phyloP scores from a whole-genome alignment of 2,888 invertebrate species.

The Eristalinus sepulchralis region DNA sequence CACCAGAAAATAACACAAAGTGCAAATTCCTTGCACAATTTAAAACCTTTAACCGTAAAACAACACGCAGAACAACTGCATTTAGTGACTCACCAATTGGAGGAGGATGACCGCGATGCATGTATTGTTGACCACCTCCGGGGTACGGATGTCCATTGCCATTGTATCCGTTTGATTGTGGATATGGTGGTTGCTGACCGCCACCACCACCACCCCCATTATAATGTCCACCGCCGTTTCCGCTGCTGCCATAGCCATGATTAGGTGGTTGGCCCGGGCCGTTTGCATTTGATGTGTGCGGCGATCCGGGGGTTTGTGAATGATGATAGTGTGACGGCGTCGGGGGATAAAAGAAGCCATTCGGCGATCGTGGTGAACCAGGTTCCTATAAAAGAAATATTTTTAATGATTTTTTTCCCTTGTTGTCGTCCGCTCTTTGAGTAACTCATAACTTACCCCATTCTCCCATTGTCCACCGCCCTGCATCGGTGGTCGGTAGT shows the following conservation, averaged over 20 bases:
- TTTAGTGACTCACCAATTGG: constrained; percentile 76
- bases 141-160: constrained; percentile 78
- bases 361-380: constrained; percentile 80
- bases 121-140: constrained; percentile 77
- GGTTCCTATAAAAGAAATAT: constrained; percentile 76
- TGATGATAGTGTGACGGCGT: constrained; percentile 80
- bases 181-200: constrained; percentile 79
- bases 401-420: not conserved
- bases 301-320: constrained; percentile 77
- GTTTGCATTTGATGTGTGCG: constrained; percentile 65
- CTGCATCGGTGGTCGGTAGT: constrained; percentile 90
- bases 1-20: not conserved
- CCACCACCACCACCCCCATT: constrained; percentile 75
- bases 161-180: constrained; percentile 77
- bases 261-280: constrained; percentile 72
- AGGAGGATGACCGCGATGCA: constrained; percentile 80
- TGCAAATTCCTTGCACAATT: not conserved
- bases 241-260: constrained; percentile 74
- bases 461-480: constrained; percentile 81
- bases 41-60: not conserved
- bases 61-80: constrained; percentile 1
- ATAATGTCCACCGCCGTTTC: constrained; percentile 73
- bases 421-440: not conserved
- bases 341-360: constrained; percentile 81
- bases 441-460: constrained; percentile 78